Conservation (phyloP, 2,888 invertebrate genomes). For the Lymantria monacha region DNA sequence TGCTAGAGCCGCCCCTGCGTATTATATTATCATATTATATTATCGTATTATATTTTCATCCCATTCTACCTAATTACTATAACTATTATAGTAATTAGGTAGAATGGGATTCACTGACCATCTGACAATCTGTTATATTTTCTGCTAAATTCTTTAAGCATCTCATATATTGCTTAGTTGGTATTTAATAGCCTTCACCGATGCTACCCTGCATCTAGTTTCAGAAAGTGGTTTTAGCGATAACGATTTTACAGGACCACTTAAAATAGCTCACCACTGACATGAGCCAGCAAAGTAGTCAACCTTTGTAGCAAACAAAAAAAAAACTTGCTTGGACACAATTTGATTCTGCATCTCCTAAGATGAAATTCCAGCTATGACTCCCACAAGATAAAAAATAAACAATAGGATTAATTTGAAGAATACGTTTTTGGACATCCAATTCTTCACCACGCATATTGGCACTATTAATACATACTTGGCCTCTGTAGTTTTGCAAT, state of each 20-base stretch:
- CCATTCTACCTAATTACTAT: too few species aligned
- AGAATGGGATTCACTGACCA: conserved; percentile 11
- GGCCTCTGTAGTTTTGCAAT: not conserved
- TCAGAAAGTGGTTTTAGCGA: conserved; percentile 24
- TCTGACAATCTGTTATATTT: conserved; percentile 10
- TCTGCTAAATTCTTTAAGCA: conserved; percentile 3
- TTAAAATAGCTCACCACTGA: conserved; percentile 20
- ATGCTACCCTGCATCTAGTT: conserved; percentile 24
- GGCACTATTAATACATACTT: not conserved
- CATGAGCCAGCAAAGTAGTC: conserved; percentile 10
- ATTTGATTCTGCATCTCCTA: not conserved
- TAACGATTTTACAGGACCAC: conserved; percentile 20
- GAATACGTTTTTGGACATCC: conserved; percentile 1
- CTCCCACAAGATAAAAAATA: not conserved
- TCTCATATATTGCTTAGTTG: too few species aligned
- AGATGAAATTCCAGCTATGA: not conserved
- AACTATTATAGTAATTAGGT: too few species aligned
- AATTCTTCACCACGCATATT: not conserved
- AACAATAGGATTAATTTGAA: not conserved
- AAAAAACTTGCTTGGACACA: not conserved
- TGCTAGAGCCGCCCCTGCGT: too few species aligned
- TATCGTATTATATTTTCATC: too few species aligned
- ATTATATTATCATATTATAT: too few species aligned
- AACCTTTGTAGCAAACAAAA: conserved; percentile 7
- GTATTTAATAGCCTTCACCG: conserved; percentile 16